Base-by-base conservation (phyloP, 2,888 invertebrate genomes). In the Smittia aterrima region DNA sequence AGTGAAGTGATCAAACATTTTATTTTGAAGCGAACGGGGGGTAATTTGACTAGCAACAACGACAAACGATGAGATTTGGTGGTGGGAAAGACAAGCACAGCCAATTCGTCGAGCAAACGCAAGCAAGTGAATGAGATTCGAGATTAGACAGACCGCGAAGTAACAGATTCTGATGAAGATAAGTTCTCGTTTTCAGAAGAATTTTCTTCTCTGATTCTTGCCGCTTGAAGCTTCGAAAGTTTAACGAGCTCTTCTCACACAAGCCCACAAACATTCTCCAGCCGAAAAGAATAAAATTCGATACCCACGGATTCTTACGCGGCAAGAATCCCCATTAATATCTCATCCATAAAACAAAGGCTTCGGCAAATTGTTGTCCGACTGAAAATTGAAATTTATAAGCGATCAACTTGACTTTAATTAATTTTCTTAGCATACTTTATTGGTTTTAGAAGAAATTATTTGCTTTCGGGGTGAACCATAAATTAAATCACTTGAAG, bases 171-270 rank as follows among this genome's bases (percentile, higher is more conserved):
- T 47, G 58, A 58, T 24, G 25, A 3, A 72, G 72, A 72, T 72
- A 72, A 72, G 62, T 72, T n/a, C 24, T 58, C 54, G 47, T 47
- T 7, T 54, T 54, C 54, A 18, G 40, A n/a, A 24, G 72, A 72
- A 72, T 32, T 72, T 72, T 54, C 25, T 72, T 70, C 22, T 25
- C 41, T 24, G 32, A 68, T 13, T 40, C 32, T 62, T 24, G 22
- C 72, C 72, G 72, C 58, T 27, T 27, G 27, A 27, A 13, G 38
- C 27, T 18, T 68, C 18, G 20, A 47, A 41, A 68, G 24, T 68
- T 72, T 72, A 72, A 72, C 38, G 72, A 72, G 58, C 72, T 72
- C 62, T 72, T 72, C 72, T 72, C 72, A 72, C 72, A 72, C n/a
- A 13, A 58, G 11, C 24, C 58, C 71, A 71, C 71, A 71, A n/a